These are phyloP conservation scores for Patella ulyssiponensis DNA, from an alignment of 2,888 invertebrate genomes.

Conservation along the genomic window DNA sequence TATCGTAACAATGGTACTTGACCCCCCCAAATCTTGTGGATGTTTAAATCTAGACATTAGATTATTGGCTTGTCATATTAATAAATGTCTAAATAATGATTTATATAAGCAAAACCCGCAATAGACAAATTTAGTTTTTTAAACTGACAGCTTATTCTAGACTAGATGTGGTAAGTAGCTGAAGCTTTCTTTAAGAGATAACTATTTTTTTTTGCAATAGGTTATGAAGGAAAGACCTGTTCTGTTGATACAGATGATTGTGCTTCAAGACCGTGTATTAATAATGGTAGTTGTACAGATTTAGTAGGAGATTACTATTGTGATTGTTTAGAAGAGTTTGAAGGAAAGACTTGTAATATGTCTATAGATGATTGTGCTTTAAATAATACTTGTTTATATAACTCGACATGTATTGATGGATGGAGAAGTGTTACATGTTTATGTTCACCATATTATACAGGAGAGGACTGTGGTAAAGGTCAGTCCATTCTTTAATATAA, in stretches of 20 bases:
- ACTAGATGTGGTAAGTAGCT: background rate
- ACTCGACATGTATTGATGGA: slow-evolving; percentile 51
- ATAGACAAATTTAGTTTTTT: too few relatives aligned
- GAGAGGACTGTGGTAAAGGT: slow-evolving; percentile 64
- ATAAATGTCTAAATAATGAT: too few relatives aligned
- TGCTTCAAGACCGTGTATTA: slow-evolving; percentile 47
- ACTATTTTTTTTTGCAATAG: slow-evolving; percentile 34
- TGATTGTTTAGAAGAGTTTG: slow-evolving; percentile 50
- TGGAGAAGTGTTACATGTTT: slow-evolving; percentile 42
- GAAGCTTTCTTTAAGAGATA: slow-evolving; percentile 24
- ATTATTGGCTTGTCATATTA: too few relatives aligned
- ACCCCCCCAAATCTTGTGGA: too few relatives aligned
- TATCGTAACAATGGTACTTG: too few relatives aligned
- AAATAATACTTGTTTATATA: slow-evolving; percentile 55
- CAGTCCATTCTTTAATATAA: slow-evolving; percentile 6
- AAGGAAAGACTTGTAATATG: slow-evolving; percentile 49
- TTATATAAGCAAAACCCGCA: too few relatives aligned
- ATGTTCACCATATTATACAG: slow-evolving; percentile 52
- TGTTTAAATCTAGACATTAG: too few relatives aligned
- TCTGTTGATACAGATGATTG: slow-evolving; percentile 42
- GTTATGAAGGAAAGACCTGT: slow-evolving; percentile 42
- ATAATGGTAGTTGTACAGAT: slow-evolving; percentile 51
- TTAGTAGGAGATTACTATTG: slow-evolving; percentile 39
- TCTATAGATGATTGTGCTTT: slow-evolving; percentile 42
- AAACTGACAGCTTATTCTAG: too few relatives aligned